Evolutionary conservation across 2,797 vertebrate species (phyloP).

Genomic region (Ctenopoma kingsleyae): DNA sequence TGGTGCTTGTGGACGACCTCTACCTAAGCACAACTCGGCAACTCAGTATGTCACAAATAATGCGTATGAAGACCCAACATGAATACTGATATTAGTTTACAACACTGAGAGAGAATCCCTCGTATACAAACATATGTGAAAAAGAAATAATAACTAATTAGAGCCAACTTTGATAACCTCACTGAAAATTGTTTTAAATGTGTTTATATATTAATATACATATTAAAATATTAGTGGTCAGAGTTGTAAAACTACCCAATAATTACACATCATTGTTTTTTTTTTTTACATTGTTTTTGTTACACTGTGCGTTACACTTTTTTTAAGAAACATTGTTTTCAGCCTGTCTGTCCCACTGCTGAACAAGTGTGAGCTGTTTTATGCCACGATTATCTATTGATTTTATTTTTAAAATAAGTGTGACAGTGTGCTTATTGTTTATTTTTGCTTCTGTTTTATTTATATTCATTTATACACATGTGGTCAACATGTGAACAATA

Average conservation of each 20-base stretch:
- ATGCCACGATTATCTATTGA: neutral
- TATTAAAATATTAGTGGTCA: neutral
- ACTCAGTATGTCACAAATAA: no score
- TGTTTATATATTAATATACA: no score
- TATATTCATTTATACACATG: slow-evolving; percentile 17
- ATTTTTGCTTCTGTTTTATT: slow-evolving; percentile 30
- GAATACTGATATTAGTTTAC: neutral
- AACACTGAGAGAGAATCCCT: neutral
- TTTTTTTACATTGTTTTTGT: neutral
- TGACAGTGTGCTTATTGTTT: neutral
- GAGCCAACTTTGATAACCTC: neutral
- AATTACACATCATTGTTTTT: no score
- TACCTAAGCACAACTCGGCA: no score
- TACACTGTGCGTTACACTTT: neutral
- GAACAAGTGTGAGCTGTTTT: neutral
- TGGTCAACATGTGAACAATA: neutral
- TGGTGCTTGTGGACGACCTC: neutral
- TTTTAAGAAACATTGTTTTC: neutral
- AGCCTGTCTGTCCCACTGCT: neutral
- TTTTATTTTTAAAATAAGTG: neutral
- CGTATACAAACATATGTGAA: neutral
- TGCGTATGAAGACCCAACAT: neutral
- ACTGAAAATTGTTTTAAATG: neutral
- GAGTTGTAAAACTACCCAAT: no score
- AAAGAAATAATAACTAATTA: neutral